Evolutionary conservation across 2,797 vertebrate species (phyloP), one percentile per base, ranked within the genome.

Genomic region (Bovichtus variegatus): DNA sequence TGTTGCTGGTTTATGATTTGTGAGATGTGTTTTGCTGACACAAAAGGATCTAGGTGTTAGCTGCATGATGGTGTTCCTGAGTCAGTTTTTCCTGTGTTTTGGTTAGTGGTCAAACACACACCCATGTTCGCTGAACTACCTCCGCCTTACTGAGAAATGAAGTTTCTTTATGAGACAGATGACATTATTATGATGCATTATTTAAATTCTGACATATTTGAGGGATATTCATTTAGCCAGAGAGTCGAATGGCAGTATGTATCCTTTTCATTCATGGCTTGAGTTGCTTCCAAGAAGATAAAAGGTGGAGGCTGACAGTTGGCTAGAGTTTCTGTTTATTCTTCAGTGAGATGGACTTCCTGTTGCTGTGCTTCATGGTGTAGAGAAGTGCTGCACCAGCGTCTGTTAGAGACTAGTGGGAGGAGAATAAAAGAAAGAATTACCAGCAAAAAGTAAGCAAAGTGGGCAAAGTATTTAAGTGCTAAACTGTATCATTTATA

Each of bases 361-460:
- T 93, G 91, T 93, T 94, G 83, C 91, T 80, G 76, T 93, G 90
- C 77, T 95, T 95, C 93, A 95, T 92, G 43, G 54, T 40, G 83
- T 92, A 94, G 79, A 95, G 85, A 76, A 95, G 87, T 0, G 44
- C 94, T 9, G 94, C 94, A 6, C 90, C 93, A 9, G 68, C 79
- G 0, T 95, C 94, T 82, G 93, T 93, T 27, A 95, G 80, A 79
- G 91, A 71, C 94, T 95, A 76, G 19, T 2, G 54, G 61, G 44
- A 73, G 43, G 38, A 79, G 29, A 71, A 61, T 31, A 7, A 78
- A 61, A 50, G 38, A 12, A 38, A 41, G 21, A 61, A 47, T 58
- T 21, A 51, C 38, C 9, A 47, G 3, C 1, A 38, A 9, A 40
- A 68, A 21, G 43, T n/a, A 2, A 57, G 18, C 13, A 34, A 62